Base-by-base conservation (phyloP, 1,140 invertebrate species). In the Sycophaga agraensis region DNA sequence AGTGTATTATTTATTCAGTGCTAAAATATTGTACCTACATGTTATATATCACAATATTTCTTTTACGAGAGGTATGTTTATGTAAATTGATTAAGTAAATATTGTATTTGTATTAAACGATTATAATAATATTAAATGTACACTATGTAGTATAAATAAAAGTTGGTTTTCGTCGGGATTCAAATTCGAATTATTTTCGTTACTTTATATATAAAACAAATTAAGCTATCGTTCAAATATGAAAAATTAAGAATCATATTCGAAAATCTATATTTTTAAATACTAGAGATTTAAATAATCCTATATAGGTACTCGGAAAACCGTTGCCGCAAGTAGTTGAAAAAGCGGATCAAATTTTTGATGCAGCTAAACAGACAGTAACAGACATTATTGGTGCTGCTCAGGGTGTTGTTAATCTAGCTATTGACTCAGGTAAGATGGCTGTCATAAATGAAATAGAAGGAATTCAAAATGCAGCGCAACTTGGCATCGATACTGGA, bases 321-420 rank as follows among this genome's bases (percentile, higher is more conserved):
- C 28, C 58, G 4, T 6, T 19, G 14, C n/a, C 42, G 3, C 53
- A 62, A 21, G 31, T 63, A 0, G 53, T 16, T 11, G 53, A 57
- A 4, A 42, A 50, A 4, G 48, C 42, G 9, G 55, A 19, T 2
- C 39, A 53, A n/a, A 53, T 63, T 2, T 58, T 63, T 49, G 61
- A 63, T 14, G 49, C 46, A 7, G 55, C 22, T 1, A 16, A 42
- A 1, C 28, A 24, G 4, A 46, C 31, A n/a, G 61, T 53, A 1
- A 53, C 11, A 4, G 24, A 28, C 3, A 55, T 28, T 0, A 39
- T 26, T 4, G 54, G 34, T 2, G 40, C 34, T 42, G 65, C 26
- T 53, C 54, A 63, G 59, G 46, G 45, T 21, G 55, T 17, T 16
- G 56, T 28, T 19, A 37, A 45, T 16, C 26, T 1, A 1, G 55